Evolutionary conservation across 2,113 vertebrate genomes (phyloP), one percentile per base, ranked within the genome.

Genomic region (Epinephelus lanceolatus): DNA sequence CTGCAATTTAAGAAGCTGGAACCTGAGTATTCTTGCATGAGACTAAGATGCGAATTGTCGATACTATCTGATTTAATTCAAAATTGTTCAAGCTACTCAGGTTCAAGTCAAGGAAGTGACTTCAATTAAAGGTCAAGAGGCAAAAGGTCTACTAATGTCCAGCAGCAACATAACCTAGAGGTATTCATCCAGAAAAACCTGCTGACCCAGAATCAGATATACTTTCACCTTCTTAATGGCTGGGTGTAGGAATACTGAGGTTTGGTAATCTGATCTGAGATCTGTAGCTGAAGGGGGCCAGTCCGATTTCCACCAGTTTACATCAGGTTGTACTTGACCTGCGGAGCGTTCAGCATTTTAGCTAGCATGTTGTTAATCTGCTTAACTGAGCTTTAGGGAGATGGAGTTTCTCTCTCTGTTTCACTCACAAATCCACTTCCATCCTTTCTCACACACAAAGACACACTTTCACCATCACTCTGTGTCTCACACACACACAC

Each of bases 311-410:
- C 79, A 57, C 75, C n/a, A 40, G 67, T 68, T 87, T 80, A 68
- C 72, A 84, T 80, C 90, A 91, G 85, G 90, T 86, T 87, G 68
- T 79, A 73, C 70, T 83, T 91, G 87, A 90, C 82, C 87, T 78
- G 83, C n/a, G 2, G 82, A 84, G 77, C 74, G 23, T 78, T 84
- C 81, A 71, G 82, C 88, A 86, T 92, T 92, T 93, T 89, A 91
- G 83, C 87, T 76, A 61, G 80, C 85, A 82, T 88, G 83, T 83
- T 81, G 71, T 77, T 93, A 94, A 94, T 94, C 93, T 94, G 87
- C 88, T 93, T 93, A 92, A 63, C 77, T 47, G 82, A 84, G 91
- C 86, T 93, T 89, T 92, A 87, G 63, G 51, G 86, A 79, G 81
- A 90, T 88, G 84, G 70, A 82, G 74, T 85, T 80, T 84, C 73